Base-by-base conservation (phyloP, 1,140 invertebrate genomes). In the Cheumatopsyche charites region DNA sequence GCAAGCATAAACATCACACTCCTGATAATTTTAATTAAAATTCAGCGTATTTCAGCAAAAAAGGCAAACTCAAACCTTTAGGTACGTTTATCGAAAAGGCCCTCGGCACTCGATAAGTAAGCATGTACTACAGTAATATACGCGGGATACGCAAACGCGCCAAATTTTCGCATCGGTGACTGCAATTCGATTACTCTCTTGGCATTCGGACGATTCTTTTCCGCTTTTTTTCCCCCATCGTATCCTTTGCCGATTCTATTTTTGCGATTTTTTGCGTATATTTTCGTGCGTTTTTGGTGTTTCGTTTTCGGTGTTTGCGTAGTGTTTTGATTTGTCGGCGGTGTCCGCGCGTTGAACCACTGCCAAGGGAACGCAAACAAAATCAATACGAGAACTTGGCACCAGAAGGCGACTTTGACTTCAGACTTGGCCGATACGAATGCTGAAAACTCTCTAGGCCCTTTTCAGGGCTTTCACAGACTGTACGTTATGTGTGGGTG, bases 371-470 rank as follows among this genome's bases (percentile, higher is more conserved):
- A 17, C 47, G 47, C 47, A 23, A 25, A 29, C 58, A 67, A 67
- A 67, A 67, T 67, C 65, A 67, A 67, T 67, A 67, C 62, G 23
- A 49, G 23, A 26, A 67, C 65, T 67, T 67, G 65, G 65, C 65
- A 67, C 65, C 47, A 36, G 29, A 36, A 36, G 29, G 29, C 3
- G 29, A 9, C 36, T 12, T 43, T n/a, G n/a, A 23, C 49, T 67
- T 52, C 26, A 41, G 43, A 45, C 36, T 45, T 67, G 43, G 65
- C 41, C 65, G 43, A 67, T 15, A 25, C 49, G 65, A 43, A 41
- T 13, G 43, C 17, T 36, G 29, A 36, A 67, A 52, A 41, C 65
- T 36, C 62, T 41, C 17, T 3, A 9, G 9, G 29, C 9, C 29
- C 29, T 36, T 36, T 9, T 36, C 3, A 36, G 29, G 29, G 9